Base-by-base conservation (phyloP, 2,797 vertebrate genomes). In the Chromobotia macracanthus region DNA sequence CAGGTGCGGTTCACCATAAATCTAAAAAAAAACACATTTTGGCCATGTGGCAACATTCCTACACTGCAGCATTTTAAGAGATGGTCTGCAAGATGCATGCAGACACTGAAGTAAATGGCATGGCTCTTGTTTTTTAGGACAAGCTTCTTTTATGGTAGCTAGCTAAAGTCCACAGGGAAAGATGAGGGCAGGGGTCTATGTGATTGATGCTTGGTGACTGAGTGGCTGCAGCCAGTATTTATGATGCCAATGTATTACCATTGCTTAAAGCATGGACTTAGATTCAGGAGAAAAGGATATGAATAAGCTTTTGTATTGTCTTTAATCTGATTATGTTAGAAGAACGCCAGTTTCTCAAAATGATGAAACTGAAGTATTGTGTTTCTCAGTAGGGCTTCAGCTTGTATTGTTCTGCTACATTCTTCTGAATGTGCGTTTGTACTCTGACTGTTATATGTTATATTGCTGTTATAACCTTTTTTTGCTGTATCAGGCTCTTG, bases 351-450 rank as follows among this genome's bases (percentile, higher is more conserved):
- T 83, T 75, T 83, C 66, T 71, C 38, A 51, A 41, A 6, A 18
- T 71, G 31, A 58, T 58, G 75, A 78, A 85, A 84, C 88, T 87
- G 63, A 75, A 80, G 69, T 72, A 56, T 72, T 55, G 50, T 80
- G 76, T 86, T 87, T 85, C 75, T 68, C 60, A 67, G 86, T 88
- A 83, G 85, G 75, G 70, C 31, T 64, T 53, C 88, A 90, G 83
- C 48, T 86, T 44, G 35, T 80, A 77, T 87, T 74, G 31, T 53
- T 58, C 63, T 60, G 76, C 79, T 80, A 85, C 90, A 89, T 92
- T 93, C 90, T 86, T 77, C 69, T 84, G 92, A 91, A 91, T 92
- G 91, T 89, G 90, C 88, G 44, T 84, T 80, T 82, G 82, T 88
- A 86, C 85, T 87, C 65, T 81, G 85, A 87, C 86, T 88, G 87